Percentiles rank a stretch among this genome's conserved stretches.
These are phyloP conservation scores for Melieria picta DNA, from an alignment of 2,888 invertebrate species.

Conservation along the genomic window DNA sequence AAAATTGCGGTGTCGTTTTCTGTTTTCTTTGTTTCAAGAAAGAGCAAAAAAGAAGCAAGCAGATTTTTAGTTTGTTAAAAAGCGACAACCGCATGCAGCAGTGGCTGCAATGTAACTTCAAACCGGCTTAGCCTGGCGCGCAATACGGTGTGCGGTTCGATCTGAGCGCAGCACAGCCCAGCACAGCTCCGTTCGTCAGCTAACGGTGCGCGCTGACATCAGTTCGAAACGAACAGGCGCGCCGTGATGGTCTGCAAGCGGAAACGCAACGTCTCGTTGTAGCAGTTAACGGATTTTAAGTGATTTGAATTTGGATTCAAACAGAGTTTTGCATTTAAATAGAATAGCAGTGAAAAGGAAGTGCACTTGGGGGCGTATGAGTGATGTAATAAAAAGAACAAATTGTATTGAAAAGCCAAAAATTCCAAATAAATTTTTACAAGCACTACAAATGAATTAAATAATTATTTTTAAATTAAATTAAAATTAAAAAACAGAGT, in stretches of 20 bases:
- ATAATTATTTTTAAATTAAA: too few relatives aligned
- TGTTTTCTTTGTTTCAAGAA: constrained; percentile 5
- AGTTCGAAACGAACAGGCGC: constrained; percentile 36
- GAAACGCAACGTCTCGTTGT: background rate
- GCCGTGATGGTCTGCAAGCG: constrained; percentile 19
- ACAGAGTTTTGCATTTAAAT: too few relatives aligned
- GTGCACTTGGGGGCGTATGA: too few relatives aligned
- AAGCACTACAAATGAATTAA: too few relatives aligned
- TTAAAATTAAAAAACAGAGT: too few relatives aligned
- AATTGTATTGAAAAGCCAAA: too few relatives aligned
- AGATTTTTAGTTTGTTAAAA: constrained; percentile 5
- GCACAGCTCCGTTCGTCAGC: background rate
- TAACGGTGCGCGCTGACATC: constrained; percentile 8
- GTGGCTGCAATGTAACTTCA: background rate
- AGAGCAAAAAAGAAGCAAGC: constrained; percentile 5
- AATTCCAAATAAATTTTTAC: too few relatives aligned
- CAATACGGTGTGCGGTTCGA: constrained; percentile 1
- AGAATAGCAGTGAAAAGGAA: background rate
- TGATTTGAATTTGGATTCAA: too few relatives aligned
- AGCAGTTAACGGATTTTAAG: too few relatives aligned
- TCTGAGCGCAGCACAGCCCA: background rate
- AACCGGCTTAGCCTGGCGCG: background rate
- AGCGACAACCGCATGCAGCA: constrained; percentile 3
- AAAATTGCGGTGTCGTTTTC: background rate
- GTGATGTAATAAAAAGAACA: too few relatives aligned